phyloP scores from a whole-genome alignment of 2,113 vertebrate species.

The Bufo gargarizans region DNA sequence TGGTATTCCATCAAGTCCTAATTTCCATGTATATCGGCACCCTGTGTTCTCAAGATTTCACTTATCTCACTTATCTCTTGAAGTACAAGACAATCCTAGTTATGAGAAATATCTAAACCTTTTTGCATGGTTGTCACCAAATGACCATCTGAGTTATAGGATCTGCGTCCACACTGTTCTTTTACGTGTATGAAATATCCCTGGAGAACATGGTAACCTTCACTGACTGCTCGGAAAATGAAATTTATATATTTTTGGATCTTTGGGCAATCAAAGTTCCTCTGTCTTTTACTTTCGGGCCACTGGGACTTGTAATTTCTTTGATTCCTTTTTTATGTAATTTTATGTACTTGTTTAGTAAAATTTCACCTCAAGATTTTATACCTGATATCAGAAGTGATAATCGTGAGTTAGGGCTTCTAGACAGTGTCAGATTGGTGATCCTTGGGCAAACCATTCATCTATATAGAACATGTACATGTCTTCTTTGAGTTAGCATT shows the following conservation, averaged over 20 bases:
- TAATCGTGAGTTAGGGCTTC: no score
- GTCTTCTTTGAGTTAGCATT: no score
- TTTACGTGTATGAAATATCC: background rate
- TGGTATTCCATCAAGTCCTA: conserved; percentile 22
- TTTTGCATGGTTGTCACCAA: conserved; percentile 13
- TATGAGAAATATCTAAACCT: background rate
- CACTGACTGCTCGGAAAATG: background rate
- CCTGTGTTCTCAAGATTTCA: conserved; percentile 25
- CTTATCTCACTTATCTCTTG: conserved; percentile 3
- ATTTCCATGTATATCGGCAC: background rate
- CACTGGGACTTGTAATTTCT: no score
- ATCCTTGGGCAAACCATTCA: no score
- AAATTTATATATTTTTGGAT: background rate
- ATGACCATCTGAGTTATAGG: background rate
- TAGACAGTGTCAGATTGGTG: no score
- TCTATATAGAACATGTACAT: no score
- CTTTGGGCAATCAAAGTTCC: no score
- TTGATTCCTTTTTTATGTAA: background rate
- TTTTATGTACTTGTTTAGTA: no score
- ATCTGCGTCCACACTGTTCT: background rate
- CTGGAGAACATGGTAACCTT: background rate
- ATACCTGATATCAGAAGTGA: no score
- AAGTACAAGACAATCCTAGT: conserved; percentile 33
- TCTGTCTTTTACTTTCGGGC: no score
- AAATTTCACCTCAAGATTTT: no score